Conservation (phyloP, 2,797 vertebrate genomes). For the Gambelia wislizenii region DNA sequence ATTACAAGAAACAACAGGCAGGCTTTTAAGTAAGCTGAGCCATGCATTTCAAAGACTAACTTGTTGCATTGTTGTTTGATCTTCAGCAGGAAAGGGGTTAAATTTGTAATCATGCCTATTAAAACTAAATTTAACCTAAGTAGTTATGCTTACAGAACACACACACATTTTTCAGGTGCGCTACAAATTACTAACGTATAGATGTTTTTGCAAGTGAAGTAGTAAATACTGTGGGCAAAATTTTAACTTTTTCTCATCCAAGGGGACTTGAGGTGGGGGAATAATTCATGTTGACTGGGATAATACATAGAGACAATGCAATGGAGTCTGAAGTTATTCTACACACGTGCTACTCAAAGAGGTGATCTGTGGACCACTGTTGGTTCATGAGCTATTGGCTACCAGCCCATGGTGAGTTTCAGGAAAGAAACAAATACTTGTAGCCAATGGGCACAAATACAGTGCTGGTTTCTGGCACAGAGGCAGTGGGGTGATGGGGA, state of each 20-base stretch:
- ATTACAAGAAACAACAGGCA: neutral
- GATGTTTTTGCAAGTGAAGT: neutral
- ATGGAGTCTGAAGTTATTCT: no score
- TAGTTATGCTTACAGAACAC: neutral
- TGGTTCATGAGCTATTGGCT: no score
- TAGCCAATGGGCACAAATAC: no score
- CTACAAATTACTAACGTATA: neutral
- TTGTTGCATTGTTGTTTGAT: neutral
- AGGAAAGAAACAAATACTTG: no score
- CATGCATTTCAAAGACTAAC: neutral
- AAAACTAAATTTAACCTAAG: neutral
- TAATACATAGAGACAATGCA: neutral
- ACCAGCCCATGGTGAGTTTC: no score
- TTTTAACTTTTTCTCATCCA: neutral
- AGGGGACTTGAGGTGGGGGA: neutral
- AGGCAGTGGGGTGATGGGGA: no score
- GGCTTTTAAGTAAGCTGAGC: neutral
- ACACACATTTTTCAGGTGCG: neutral
- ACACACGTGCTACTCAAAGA: no score
- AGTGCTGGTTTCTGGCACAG: neutral
- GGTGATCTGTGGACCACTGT: no score
- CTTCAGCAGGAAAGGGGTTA: neutral
- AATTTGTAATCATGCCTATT: conserved; percentile 1
- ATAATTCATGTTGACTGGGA: neutral
- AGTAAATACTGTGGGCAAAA: neutral